phyloP scores from a whole-genome alignment of 2,113 vertebrate species.

The Microcebus murinus region DNA sequence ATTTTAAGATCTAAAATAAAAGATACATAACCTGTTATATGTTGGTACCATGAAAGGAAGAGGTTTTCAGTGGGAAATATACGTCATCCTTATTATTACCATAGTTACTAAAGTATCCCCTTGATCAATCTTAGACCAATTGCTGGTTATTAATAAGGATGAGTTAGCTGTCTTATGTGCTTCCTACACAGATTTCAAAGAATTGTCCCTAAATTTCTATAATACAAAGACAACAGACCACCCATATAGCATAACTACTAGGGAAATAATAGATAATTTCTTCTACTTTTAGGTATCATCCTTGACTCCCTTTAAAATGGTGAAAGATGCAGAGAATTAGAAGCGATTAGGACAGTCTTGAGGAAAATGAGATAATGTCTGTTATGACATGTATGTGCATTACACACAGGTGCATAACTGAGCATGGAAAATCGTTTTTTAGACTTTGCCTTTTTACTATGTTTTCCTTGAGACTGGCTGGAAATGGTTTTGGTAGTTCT shows the following conservation, averaged over 20 bases:
- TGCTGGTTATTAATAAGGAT: not conserved
- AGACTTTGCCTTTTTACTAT: not conserved
- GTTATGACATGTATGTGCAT: not conserved
- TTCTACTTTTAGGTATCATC: not conserved
- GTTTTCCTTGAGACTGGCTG: not conserved
- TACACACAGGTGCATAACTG: not conserved
- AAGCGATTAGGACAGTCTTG: not conserved
- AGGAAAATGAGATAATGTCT: not conserved
- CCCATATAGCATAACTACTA: not conserved
- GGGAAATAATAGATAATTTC: not conserved
- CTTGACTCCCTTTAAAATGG: not conserved
- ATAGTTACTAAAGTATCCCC: not conserved
- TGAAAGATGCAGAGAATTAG: not conserved
- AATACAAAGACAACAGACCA: not conserved
- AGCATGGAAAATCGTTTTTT: not conserved
- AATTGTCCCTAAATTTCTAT: not conserved
- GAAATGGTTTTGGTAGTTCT: not conserved
- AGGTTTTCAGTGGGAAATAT: not conserved
- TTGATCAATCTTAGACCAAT: not conserved
- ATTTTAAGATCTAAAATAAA: not conserved
- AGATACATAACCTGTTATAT: not conserved
- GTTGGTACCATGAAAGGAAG: not conserved
- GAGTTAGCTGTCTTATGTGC: not conserved
- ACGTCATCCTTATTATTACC: not conserved
- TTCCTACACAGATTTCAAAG: not conserved